Conservation (phyloP, 2,888 invertebrate species). For the Drosophila falleni region DNA sequence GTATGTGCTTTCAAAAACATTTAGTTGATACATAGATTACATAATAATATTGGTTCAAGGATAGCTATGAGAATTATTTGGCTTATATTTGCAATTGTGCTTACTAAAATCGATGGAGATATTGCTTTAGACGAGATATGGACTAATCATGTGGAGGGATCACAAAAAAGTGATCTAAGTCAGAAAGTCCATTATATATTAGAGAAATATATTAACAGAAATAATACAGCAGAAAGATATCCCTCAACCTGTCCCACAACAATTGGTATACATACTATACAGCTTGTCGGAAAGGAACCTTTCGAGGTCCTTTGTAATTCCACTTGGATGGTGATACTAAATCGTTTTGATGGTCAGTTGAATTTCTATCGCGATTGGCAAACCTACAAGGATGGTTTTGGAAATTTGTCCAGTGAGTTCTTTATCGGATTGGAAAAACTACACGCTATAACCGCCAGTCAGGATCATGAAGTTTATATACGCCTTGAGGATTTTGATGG, state of each 20-base stretch:
- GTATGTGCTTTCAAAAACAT: too few species aligned
- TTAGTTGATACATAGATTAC: not conserved
- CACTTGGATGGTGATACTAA: not conserved
- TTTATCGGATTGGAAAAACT: conserved; percentile 13
- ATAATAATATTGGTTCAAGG: not conserved
- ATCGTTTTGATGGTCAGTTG: conserved; percentile 5
- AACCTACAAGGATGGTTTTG: conserved; percentile 6
- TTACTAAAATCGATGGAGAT: not conserved
- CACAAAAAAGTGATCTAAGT: not conserved
- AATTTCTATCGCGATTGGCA: conserved; percentile 15
- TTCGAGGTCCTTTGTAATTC: not conserved
- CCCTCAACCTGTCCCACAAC: not conserved
- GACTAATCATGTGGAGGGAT: not conserved
- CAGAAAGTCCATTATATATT: not conserved
- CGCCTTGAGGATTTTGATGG: conserved; percentile 12
- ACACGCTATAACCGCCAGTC: not conserved
- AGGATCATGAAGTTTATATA: not conserved
- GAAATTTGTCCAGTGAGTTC: not conserved
- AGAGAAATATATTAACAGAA: not conserved
- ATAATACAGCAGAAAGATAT: not conserved
- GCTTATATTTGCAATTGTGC: not conserved
- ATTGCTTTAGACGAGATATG: not conserved
- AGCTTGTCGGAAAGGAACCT: not conserved
- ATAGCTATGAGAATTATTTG: conserved; percentile 2
- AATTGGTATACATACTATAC: not conserved